Evolutionary conservation across 2,888 invertebrate species (phyloP).

Genomic region (Ctenicera cuprea): DNA sequence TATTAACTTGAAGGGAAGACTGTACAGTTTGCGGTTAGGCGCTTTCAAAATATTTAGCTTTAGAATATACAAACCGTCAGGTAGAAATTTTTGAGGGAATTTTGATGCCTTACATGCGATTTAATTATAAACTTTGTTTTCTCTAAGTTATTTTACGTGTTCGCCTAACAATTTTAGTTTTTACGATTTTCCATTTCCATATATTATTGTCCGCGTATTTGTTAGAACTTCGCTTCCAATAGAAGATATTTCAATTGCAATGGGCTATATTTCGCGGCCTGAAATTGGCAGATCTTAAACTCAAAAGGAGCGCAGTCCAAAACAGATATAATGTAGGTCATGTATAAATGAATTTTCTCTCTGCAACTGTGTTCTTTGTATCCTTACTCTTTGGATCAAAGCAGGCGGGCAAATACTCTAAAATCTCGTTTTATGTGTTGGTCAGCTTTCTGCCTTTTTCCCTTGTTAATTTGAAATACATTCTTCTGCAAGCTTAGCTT

Average conservation of each 20-base stretch:
- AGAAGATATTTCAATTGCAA: background rate
- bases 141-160: too few relatives aligned
- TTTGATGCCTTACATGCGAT: too few relatives aligned
- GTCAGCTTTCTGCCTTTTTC: background rate
- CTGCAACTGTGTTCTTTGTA: slow-evolving; percentile 19
- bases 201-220: too few relatives aligned
- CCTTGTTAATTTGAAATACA: background rate
- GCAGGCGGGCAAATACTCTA: background rate
- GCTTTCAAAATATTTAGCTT: too few relatives aligned
- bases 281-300: slow-evolving; percentile 27
- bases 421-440: background rate
- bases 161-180: too few relatives aligned
- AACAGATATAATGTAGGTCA: slow-evolving; percentile 23
- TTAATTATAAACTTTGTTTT: too few relatives aligned
- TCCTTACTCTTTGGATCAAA: background rate
- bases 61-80: too few relatives aligned
- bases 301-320: slow-evolving; percentile 12
- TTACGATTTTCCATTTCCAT: too few relatives aligned
- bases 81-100: too few relatives aligned
- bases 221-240: too few relatives aligned
- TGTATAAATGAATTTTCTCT: slow-evolving; percentile 28
- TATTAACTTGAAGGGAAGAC: too few relatives aligned
- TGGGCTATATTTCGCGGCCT: slow-evolving; percentile 2
- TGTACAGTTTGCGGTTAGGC: too few relatives aligned
- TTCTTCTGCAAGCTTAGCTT: background rate